Percentiles rank a stretch among this genome's conserved stretches.
phyloP scores from a whole-genome alignment of 2,797 vertebrate species.

The Corythornis leucogaster region DNA sequence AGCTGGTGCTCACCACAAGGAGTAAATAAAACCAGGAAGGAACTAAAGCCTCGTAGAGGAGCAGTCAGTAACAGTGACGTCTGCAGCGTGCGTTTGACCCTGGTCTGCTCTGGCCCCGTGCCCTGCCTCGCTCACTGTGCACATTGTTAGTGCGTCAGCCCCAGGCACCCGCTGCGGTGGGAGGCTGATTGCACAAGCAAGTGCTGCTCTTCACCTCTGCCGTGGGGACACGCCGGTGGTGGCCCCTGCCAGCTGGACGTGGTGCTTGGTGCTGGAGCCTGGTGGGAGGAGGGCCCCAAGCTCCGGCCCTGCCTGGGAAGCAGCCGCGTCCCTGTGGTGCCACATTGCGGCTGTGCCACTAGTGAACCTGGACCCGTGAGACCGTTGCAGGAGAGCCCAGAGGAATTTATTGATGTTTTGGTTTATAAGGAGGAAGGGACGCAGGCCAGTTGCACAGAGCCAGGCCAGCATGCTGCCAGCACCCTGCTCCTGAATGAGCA shows the following conservation, averaged over 20 bases:
- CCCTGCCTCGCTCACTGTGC: not conserved
- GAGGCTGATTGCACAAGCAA: not conserved
- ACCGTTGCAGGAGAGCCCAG: not conserved
- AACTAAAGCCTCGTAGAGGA: not conserved
- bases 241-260: not conserved
- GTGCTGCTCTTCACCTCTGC: not conserved
- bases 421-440: not conserved
- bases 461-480: not conserved
- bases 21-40: conserved; percentile 58
- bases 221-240: not conserved
- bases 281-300: not conserved
- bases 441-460: not conserved
- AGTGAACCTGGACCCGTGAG: not conserved
- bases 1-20: conserved; percentile 18
- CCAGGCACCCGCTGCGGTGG: not conserved
- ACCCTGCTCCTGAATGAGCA: not conserved
- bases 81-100: not conserved
- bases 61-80: conserved; percentile 10
- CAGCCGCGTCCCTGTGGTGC: not conserved
- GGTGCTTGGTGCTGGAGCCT: not conserved
- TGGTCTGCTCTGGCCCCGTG: not conserved
- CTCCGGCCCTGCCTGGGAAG: not conserved
- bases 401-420: not conserved
- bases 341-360: not conserved
- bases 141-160: not conserved